Percentiles rank a stretch among this genome's conserved stretches.
Evolutionary conservation across 2,888 invertebrate species (phyloP).

Genomic region (Shargacucullia verbasci): DNA sequence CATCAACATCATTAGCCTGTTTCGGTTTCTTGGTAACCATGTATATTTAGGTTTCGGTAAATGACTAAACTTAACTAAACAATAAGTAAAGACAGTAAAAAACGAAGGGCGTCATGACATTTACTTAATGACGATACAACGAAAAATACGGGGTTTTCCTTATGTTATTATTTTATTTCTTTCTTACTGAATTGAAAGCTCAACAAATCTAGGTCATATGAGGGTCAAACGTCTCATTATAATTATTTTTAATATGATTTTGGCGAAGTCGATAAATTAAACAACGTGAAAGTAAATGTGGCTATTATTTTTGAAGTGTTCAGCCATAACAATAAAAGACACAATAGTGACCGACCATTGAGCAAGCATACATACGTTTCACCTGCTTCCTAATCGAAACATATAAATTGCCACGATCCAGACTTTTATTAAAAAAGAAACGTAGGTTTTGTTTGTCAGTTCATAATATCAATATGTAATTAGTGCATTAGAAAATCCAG

Average conservation of each 20-base stretch:
- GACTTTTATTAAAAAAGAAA: too few relatives aligned
- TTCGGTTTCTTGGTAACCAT: conserved; percentile 22
- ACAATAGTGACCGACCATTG: too few relatives aligned
- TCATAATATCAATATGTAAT: conserved; percentile 16
- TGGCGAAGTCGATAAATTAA: too few relatives aligned
- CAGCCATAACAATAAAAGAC: background rate
- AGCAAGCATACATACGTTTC: too few relatives aligned
- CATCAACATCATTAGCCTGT: conserved; percentile 5
- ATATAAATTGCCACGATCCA: too few relatives aligned
- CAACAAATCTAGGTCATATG: conserved; percentile 4
- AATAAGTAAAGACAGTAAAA: conserved; percentile 9
- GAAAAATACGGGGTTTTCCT: conserved; percentile 22
- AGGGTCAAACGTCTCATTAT: conserved; percentile 3
- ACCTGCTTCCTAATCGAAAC: too few relatives aligned
- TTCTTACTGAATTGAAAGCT: conserved; percentile 25
- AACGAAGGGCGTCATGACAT: conserved; percentile 11
- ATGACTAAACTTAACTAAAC: conserved; percentile 4
- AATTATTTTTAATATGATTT: background rate
- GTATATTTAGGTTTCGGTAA: conserved; percentile 5
- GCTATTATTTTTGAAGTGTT: too few relatives aligned
- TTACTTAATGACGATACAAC: conserved; percentile 2
- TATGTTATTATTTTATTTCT: conserved; percentile 10
- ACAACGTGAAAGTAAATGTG: background rate
- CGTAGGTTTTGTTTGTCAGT: background rate
- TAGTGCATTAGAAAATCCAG: conserved; percentile 21